Evolutionary conservation across 2,797 vertebrate genomes (phyloP), one percentile per base, ranked within the genome.

Genomic region (Luscinia megarhynchos): DNA sequence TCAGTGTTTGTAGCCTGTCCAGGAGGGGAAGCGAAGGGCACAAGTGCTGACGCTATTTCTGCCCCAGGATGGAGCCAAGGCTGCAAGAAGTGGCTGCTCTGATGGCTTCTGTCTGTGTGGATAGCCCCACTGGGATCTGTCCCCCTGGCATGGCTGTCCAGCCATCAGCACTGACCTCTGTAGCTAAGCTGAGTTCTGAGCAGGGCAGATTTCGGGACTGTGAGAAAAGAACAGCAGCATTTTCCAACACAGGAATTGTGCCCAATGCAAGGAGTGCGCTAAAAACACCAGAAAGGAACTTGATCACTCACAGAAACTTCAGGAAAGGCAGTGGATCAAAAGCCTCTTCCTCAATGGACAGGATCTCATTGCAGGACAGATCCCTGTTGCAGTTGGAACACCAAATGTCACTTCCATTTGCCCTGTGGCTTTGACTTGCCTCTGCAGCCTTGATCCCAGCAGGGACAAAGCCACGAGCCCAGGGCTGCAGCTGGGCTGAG

Each of bases 271-370:
- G 46, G 67, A 32, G 29, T 41, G 23, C 13, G 24, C 20, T 20
- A 54, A 66, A 66, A 36, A 38, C 32, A n/a, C 29, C 29, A 30
- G n/a, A 81, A 89, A 69, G 38, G 72, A 66, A 51, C 45, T 76
- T 69, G 63, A 6, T 41, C 82, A 97, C 97, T 98, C 97, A 97
- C 97, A 97, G 22, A 64, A 61, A 58, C 76, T 93, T 59, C 91
- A 97, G 15, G 85, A 97, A 98, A 24, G 96, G 96, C 68, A 98
- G 80, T 15, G 94, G 48, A 74, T 97, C 97, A 92, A 98, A 97
- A 64, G 95, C 85, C 2, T 9, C 10, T 38, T 90, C 97, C 87
- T 97, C 97, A 88, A 97, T 94, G 26, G 18, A 61, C 27, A 62
- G 32, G 80, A 98, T 97, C 87, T 94, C 87, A 76, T 97, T 98